phyloP scores from a whole-genome alignment of 2,888 invertebrate species.

The Phalangium opilio region DNA sequence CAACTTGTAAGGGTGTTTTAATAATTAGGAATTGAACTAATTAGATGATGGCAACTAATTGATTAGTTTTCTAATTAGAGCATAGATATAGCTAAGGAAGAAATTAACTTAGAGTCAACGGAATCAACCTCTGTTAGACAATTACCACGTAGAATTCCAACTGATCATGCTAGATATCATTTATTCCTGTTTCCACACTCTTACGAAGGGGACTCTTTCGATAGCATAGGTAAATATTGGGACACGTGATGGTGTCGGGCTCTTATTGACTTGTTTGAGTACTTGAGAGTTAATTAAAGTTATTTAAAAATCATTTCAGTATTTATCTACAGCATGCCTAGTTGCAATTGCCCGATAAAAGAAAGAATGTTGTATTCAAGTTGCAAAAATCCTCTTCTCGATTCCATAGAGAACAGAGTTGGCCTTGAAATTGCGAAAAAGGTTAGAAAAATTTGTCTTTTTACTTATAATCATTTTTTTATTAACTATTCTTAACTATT shows the following conservation, averaged over 20 bases:
- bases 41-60: too few relatives aligned
- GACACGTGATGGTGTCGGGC: too few relatives aligned
- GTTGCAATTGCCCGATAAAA: constrained; percentile 85
- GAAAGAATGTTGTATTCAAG: constrained; percentile 98
- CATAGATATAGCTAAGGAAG: constrained; percentile 65
- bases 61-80: constrained; percentile 26
- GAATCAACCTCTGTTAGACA: constrained; percentile 49
- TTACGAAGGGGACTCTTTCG: constrained; percentile 77
- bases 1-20: constrained; percentile 65
- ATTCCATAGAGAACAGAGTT: constrained; percentile 53
- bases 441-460: constrained; percentile 41
- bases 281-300: constrained; percentile 8
- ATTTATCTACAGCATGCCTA: constrained; percentile 98
- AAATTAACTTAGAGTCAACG: constrained; percentile 63
- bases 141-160: constrained; percentile 63
- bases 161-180: constrained; percentile 76
- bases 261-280: too few relatives aligned
- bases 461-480: too few relatives aligned
- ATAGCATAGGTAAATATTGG: constrained; percentile 62
- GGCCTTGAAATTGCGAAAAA: constrained; percentile 70
- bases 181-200: constrained; percentile 78
- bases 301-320: constrained; percentile 35
- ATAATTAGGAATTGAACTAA: too few relatives aligned
- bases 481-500: too few relatives aligned
- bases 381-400: constrained; percentile 81